Percentiles rank a stretch among this genome's conserved stretches.
Evolutionary conservation across 1,140 invertebrate genomes (phyloP).

Genomic region (Euura saliciscinereae): DNA sequence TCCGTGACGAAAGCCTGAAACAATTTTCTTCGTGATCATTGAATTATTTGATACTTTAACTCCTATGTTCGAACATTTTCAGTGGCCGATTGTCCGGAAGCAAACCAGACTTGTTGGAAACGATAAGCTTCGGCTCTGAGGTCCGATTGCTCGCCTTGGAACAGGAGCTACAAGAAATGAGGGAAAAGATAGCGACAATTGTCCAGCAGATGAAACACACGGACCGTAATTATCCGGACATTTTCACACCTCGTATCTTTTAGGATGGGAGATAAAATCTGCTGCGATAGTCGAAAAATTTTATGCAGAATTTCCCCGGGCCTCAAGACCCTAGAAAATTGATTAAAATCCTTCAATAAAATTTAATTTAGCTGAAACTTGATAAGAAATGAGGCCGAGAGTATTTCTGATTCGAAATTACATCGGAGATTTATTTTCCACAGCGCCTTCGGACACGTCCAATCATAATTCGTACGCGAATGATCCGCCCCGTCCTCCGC

Average conservation of each 20-base stretch:
- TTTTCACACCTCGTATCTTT: too few relatives aligned
- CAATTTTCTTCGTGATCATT: too few relatives aligned
- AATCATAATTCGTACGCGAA: background rate
- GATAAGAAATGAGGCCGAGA: too few relatives aligned
- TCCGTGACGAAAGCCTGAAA: too few relatives aligned
- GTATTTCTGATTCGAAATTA: conserved; percentile 22
- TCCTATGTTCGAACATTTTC: conserved; percentile 16
- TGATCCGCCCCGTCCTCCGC: conserved; percentile 19
- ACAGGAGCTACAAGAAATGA: conserved; percentile 55
- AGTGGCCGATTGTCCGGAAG: conserved; percentile 46
- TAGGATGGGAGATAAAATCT: too few relatives aligned
- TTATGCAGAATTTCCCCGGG: too few relatives aligned
- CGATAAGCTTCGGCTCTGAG: conserved; percentile 59
- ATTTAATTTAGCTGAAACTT: too few relatives aligned
- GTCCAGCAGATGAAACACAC: conserved; percentile 48
- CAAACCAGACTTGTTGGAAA: conserved; percentile 56
- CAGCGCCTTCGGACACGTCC: conserved; percentile 21
- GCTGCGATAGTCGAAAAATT: too few relatives aligned
- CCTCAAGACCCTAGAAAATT: too few relatives aligned
- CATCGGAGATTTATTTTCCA: conserved; percentile 25
- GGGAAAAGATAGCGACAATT: conserved; percentile 55
- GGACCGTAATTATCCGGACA: conserved; percentile 32
- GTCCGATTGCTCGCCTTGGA: conserved; percentile 55
- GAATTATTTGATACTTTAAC: background rate
- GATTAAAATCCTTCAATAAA: too few relatives aligned